A percentile compares a stretch with the other conserved stretches of the same genome.
Conservation (phyloP, 2,888 invertebrate genomes). For the Troides oblongomaculatus region DNA sequence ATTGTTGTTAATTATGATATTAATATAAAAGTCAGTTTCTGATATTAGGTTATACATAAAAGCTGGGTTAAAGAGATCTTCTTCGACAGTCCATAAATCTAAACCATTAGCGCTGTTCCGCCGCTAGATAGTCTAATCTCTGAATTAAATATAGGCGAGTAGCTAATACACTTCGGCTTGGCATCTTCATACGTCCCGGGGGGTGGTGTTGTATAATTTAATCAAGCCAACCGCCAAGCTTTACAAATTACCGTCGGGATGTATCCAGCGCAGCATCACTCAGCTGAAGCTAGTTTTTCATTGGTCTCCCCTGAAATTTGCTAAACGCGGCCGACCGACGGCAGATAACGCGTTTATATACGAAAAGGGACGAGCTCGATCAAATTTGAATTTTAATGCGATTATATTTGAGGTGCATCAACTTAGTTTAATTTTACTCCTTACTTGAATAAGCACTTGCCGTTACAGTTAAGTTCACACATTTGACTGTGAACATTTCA, state of each 20-base stretch:
- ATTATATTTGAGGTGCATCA: slow-evolving; percentile 13
- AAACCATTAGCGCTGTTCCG: slow-evolving; percentile 25
- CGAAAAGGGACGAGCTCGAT: slow-evolving; percentile 15
- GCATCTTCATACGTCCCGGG: slow-evolving; percentile 8
- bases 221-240: slow-evolving; percentile 9
- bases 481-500: neutral
- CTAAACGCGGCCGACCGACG: slow-evolving; percentile 5
- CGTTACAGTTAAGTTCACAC: neutral
- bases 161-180: slow-evolving; percentile 9
- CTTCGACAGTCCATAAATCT: slow-evolving; percentile 27
- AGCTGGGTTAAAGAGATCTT: slow-evolving; percentile 23
- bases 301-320: slow-evolving; percentile 16
- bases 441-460: neutral
- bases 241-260: slow-evolving; percentile 15
- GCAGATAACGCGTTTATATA: slow-evolving; percentile 18
- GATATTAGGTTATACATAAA: neutral
- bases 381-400: slow-evolving; percentile 22
- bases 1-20: neutral
- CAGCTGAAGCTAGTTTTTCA: slow-evolving; percentile 20
- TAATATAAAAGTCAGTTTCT: too few species aligned
- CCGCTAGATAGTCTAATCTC: slow-evolving; percentile 27
- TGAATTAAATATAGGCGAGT: slow-evolving; percentile 26
- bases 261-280: slow-evolving; percentile 12
- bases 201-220: slow-evolving; percentile 16
- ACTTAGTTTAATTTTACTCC: slow-evolving; percentile 9